A percentile compares a stretch with the other conserved stretches of the same genome.
phyloP scores from a whole-genome alignment of 35 echinoderm and acorn worm genomes.

The Nesometra sesokonis region DNA sequence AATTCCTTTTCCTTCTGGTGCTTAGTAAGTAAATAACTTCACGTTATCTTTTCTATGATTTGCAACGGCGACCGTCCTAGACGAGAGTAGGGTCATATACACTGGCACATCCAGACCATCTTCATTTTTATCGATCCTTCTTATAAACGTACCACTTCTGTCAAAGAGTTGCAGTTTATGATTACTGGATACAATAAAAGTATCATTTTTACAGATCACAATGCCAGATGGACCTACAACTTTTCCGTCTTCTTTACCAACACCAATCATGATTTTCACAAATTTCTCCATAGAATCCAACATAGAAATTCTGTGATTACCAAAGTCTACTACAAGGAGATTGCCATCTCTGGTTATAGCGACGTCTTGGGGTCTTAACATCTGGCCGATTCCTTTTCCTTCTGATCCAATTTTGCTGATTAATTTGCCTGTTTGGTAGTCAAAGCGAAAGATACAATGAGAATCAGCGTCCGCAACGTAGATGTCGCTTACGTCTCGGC shows the following conservation, averaged over 20 bases:
- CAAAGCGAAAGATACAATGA: not conserved
- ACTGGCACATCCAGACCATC: not conserved
- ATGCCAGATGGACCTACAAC: not conserved
- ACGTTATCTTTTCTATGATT: not conserved
- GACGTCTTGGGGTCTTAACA: not conserved
- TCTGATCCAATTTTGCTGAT: not conserved
- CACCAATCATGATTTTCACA: not conserved
- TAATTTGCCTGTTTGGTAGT: not conserved
- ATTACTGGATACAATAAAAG: not conserved
- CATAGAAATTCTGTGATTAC: not conserved
- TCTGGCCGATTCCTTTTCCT: not conserved
- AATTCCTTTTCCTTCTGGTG: not conserved
- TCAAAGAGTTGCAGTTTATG: not conserved
- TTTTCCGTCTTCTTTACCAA: not conserved
- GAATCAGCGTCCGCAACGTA: not conserved
- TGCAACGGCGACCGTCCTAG: not conserved
- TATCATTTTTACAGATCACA: not conserved
- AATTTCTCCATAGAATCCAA: not conserved
- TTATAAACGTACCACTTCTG: not conserved
- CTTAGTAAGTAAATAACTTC: not conserved
- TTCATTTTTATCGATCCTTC: not conserved
- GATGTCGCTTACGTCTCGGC: not conserved
- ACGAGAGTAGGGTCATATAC: not conserved
- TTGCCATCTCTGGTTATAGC: not conserved
- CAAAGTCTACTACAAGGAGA: not conserved